Percentiles rank a stretch among this genome's conserved stretches.
These are phyloP conservation scores for human DNA, from an alignment of 2,113 vertebrate genomes.

Conservation along the genomic window GRCh38 chr4:102009001-102009500, in stretches of 20 bases:
- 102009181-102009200: too few relatives aligned
- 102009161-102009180: background rate
- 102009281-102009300: background rate
- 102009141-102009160: background rate
- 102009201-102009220: background rate
- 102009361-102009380: background rate
- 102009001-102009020: background rate
- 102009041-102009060: background rate
- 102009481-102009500: background rate
- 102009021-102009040: background rate
- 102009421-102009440: background rate
- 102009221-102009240: background rate
- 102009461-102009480: background rate
- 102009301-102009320: background rate
- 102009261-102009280: background rate
- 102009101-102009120: background rate
- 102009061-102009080: background rate
- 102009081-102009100: background rate
- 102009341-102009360: accelerated
- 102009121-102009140: background rate
- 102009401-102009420: background rate
- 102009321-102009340: background rate
- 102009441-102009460: background rate
- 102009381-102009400: background rate
- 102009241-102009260: background rate